phyloP scores from a whole-genome alignment of 2,113 vertebrate genomes.

The Shinisaurus crocodilurus region DNA sequence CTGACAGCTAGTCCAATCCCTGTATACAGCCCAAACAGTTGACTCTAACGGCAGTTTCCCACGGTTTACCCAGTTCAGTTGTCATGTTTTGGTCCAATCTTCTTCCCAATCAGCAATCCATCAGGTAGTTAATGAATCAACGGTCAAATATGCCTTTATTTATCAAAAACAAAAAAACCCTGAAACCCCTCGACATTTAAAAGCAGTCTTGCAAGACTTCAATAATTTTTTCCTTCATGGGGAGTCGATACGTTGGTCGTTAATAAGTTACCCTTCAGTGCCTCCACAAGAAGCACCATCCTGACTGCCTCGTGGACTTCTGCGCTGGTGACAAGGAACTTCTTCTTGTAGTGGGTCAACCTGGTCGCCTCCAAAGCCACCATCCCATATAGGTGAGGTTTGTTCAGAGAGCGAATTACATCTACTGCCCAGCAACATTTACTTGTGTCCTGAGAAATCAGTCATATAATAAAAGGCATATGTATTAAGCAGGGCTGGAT shows the following conservation, averaged over 20 bases:
- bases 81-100: not conserved
- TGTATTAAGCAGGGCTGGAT: not conserved
- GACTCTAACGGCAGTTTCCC: no score
- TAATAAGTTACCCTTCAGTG: not conserved
- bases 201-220: not conserved
- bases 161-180: not conserved
- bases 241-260: no score
- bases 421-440: not conserved
- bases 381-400: rapidly evolving
- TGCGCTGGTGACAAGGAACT: rapidly evolving
- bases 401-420: rapidly evolving
- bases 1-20: no score
- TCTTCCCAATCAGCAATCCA: not conserved
- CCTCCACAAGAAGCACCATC: conserved; percentile 52
- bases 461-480: not conserved
- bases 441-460: not conserved
- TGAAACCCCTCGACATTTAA: not conserved
- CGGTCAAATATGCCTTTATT: not conserved
- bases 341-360: not conserved
- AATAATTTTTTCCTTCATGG: not conserved
- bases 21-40: no score
- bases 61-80: no score
- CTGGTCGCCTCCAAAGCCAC: conserved; percentile 30
- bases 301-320: conserved; percentile 47
- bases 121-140: not conserved